A percentile compares a stretch with the other conserved stretches of the same genome.
phyloP scores from a whole-genome alignment of 64 coral and sea anemone genomes.

The Platygyra sinensis region DNA sequence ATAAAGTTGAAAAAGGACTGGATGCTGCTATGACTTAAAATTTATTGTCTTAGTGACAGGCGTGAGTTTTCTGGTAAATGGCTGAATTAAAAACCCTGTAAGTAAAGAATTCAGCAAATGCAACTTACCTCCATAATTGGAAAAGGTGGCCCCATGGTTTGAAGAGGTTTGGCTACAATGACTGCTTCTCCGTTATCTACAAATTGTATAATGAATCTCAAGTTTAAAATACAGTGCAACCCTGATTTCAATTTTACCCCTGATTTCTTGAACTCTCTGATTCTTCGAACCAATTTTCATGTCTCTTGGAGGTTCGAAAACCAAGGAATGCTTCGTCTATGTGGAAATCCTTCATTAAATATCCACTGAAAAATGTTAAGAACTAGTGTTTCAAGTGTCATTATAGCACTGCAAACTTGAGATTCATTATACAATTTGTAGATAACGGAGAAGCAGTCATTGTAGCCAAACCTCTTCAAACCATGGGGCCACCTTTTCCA shows the following conservation, averaged over 20 bases:
- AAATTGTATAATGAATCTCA: neutral
- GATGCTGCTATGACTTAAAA: no score
- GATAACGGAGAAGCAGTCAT: slow-evolving; percentile 44
- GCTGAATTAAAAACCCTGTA: no score
- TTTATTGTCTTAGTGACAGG: no score
- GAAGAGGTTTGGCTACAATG: slow-evolving; percentile 65
- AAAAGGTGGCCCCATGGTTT: slow-evolving; percentile 91
- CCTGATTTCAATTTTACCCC: no score
- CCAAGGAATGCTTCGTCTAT: no score
- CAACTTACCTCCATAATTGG: slow-evolving; percentile 80
- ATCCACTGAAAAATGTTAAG: neutral
- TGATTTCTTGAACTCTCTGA: no score
- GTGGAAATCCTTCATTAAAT: neutral
- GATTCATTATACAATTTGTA: neutral
- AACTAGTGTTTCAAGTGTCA: neutral
- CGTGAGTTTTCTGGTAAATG: no score
- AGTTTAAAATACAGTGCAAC: no score
- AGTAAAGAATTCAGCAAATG: neutral
- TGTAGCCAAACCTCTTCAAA: slow-evolving; percentile 73
- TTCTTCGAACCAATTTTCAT: no score
- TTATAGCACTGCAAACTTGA: no score
- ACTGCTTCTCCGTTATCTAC: slow-evolving; percentile 35
- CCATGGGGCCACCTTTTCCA: slow-evolving; percentile 90
- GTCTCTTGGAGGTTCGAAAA: no score
- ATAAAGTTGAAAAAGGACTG: no score